A percentile compares a stretch with the other conserved stretches of the same genome.
Conservation (phyloP, 2,797 vertebrate genomes). For the Sebastes elongatus region DNA sequence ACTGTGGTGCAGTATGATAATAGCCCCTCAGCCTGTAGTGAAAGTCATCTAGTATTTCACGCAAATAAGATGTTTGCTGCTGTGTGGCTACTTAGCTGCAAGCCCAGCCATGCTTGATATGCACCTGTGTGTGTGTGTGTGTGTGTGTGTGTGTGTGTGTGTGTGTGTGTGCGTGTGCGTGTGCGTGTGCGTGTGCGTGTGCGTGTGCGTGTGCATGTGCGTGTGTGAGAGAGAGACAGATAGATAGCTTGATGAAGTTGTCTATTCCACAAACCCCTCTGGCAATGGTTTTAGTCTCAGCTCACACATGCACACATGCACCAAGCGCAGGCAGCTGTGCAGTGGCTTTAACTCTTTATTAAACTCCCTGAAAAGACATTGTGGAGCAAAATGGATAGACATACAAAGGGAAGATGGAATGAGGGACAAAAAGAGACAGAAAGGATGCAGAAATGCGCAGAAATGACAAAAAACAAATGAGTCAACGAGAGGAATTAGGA, state of each 20-base stretch:
- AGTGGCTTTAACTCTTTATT: constrained; percentile 2
- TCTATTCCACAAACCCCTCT: constrained; percentile 22
- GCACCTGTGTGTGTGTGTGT: constrained; percentile 43
- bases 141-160: background rate
- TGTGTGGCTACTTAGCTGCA: constrained; percentile 53
- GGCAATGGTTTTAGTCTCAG: constrained; percentile 2
- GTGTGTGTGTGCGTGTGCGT: background rate
- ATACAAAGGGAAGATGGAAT: background rate
- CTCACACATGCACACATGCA: background rate
- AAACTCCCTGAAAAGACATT: background rate
- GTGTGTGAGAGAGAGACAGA: background rate
- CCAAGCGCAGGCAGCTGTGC: background rate
- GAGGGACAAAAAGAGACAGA: background rate
- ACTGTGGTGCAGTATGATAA: constrained; percentile 29
- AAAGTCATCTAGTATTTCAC: constrained; percentile 54
- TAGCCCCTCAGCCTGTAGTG: constrained; percentile 14
- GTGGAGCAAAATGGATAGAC: background rate
- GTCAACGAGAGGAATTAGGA: background rate
- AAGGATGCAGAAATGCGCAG: background rate
- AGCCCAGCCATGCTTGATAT: constrained; percentile 62
- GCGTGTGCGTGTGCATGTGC: background rate
- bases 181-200: constrained; percentile 7
- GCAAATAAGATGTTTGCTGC: constrained; percentile 63
- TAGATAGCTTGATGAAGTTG: background rate
- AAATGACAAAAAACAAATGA: background rate